Conservation (phyloP, 2,888 invertebrate species). For the Lysandra bellargus region DNA sequence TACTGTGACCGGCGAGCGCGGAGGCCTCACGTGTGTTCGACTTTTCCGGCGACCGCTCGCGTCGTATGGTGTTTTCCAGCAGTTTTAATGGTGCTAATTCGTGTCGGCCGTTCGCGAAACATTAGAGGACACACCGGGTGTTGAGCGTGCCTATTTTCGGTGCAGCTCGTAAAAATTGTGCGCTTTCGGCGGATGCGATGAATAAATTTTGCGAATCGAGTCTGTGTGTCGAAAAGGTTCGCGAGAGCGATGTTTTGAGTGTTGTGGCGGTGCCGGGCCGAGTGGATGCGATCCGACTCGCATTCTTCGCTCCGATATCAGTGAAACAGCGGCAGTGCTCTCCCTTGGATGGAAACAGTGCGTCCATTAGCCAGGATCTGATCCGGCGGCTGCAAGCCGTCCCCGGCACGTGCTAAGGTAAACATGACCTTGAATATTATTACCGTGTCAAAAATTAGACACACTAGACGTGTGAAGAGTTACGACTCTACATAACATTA, state of each 20-base stretch:
- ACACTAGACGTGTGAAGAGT: background rate
- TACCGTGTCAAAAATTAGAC: constrained; percentile 11
- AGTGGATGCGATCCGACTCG: constrained; percentile 61
- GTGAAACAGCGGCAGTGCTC: constrained; percentile 58
- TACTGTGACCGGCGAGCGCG: constrained; percentile 81
- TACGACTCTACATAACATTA: background rate
- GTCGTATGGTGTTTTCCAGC: constrained; percentile 68
- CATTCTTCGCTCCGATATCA: constrained; percentile 55
- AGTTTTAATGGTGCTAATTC: constrained; percentile 68
- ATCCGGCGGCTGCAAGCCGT: constrained; percentile 49
- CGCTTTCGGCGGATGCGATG: constrained; percentile 79
- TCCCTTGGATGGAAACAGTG: constrained; percentile 45
- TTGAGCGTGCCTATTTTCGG: constrained; percentile 58
- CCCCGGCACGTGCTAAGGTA: constrained; percentile 69
- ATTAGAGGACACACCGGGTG: constrained; percentile 51
- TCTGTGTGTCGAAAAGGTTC: constrained; percentile 77
- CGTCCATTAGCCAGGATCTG: constrained; percentile 46
- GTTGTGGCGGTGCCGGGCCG: constrained; percentile 72
- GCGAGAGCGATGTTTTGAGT: constrained; percentile 77
- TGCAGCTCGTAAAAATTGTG: constrained; percentile 70
- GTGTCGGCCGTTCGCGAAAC: constrained; percentile 61
- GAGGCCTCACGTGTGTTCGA: constrained; percentile 81
- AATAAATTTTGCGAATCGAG: constrained; percentile 79
- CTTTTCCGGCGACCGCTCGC: constrained; percentile 69
- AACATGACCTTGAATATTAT: constrained; percentile 51